Evolutionary conservation across 2,888 invertebrate species (phyloP).

Genomic region (Drymonia ruficornis): DNA sequence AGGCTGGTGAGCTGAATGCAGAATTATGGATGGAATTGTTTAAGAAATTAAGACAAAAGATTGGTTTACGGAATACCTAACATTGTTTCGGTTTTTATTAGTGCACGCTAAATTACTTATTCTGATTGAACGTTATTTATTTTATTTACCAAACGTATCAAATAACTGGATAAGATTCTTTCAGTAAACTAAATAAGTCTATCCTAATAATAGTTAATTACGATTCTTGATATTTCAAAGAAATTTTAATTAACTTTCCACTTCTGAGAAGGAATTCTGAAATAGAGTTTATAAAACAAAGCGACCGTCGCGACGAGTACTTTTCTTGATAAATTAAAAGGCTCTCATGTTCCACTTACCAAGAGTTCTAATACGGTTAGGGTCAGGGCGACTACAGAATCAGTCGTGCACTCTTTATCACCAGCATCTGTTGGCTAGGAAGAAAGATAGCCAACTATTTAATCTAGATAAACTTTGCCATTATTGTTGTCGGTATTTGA

Average conservation of each 20-base stretch:
- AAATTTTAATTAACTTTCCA: slow-evolving; percentile 4
- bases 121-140: no score
- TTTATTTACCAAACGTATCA: background rate
- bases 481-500: slow-evolving; percentile 40
- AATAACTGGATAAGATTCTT: background rate
- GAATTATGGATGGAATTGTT: slow-evolving; percentile 3
- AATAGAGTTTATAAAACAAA: background rate
- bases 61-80: background rate
- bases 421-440: slow-evolving; percentile 50
- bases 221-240: background rate
- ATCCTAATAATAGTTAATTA: background rate
- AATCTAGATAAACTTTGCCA: slow-evolving; percentile 66
- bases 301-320: background rate
- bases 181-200: background rate
- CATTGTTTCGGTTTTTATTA: background rate
- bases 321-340: slow-evolving; percentile 8
- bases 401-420: slow-evolving; percentile 65
- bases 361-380: slow-evolving; percentile 45
- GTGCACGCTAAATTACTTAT: background rate
- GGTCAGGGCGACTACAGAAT: slow-evolving; percentile 46
- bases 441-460: slow-evolving; percentile 55
- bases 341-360: slow-evolving; percentile 47
- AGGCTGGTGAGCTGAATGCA: background rate
- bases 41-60: background rate
- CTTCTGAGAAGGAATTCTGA: background rate